phyloP scores from a whole-genome alignment of 1,140 invertebrate genomes.

The Caenorhabditis latens region DNA sequence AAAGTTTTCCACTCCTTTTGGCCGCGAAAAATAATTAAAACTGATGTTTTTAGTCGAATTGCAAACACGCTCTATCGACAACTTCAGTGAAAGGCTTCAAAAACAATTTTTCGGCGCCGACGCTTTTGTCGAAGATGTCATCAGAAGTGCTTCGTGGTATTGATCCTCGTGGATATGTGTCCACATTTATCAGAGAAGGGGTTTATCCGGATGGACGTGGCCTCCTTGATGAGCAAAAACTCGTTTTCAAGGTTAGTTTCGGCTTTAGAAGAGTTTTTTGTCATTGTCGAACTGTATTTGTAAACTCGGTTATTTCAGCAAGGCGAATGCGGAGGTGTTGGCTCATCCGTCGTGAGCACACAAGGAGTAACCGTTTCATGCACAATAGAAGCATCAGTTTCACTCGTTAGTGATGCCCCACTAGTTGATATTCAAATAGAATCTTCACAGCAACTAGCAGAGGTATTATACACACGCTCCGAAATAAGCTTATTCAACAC shows the following conservation, averaged over 20 bases:
- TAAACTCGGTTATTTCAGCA: background rate
- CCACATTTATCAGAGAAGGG: slow-evolving; percentile 21
- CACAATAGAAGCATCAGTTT: slow-evolving; percentile 32
- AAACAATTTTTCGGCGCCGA: background rate
- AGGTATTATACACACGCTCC: background rate
- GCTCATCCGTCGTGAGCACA: slow-evolving; percentile 25
- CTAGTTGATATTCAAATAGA: background rate
- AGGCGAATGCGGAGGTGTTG: slow-evolving; percentile 42
- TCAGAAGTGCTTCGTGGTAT: slow-evolving; percentile 37
- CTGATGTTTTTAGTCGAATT: background rate
- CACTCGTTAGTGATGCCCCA: slow-evolving; percentile 13
- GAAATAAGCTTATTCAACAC: background rate
- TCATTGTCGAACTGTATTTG: background rate
- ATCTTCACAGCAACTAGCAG: slow-evolving; percentile 11
- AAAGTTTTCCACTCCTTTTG: no score
- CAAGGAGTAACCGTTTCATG: slow-evolving; percentile 31
- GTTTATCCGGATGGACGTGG: slow-evolving; percentile 24
- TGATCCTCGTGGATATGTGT: slow-evolving; percentile 9
- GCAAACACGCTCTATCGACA: background rate
- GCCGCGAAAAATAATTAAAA: no score
- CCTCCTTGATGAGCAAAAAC: slow-evolving; percentile 42
- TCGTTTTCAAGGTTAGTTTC: slow-evolving; percentile 29
- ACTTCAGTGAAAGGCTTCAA: background rate
- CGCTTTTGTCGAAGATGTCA: slow-evolving; percentile 2
- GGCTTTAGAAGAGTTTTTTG: background rate